These are phyloP conservation scores for Orchestia grillus DNA, from an alignment of 1,140 invertebrate genomes.

Conservation along the genomic window DNA sequence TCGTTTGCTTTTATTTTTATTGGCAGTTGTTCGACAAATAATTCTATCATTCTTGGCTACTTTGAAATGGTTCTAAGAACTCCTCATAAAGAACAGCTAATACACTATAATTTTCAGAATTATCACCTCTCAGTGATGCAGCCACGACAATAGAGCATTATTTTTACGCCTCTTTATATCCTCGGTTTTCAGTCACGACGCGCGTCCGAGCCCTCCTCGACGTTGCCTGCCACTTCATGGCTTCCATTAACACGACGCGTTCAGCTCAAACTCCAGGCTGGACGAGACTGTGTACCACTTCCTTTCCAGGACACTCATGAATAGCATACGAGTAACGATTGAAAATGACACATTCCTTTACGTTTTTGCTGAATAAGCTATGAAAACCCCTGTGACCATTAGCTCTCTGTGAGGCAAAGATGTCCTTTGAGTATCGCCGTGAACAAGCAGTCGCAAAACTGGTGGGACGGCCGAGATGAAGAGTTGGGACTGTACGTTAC, in stretches of 20 bases:
- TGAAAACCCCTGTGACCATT: background rate
- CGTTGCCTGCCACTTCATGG: background rate
- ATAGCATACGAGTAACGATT: background rate
- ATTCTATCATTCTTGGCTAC: background rate
- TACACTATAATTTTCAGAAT: background rate
- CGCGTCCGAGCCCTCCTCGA: background rate
- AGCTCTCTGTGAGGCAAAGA: background rate
- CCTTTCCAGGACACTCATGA: background rate
- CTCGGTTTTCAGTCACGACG: background rate
- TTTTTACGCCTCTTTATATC: background rate
- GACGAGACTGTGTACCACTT: too few relatives aligned
- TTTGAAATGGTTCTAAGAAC: background rate
- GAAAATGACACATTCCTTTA: background rate
- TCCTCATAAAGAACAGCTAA: background rate
- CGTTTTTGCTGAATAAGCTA: background rate
- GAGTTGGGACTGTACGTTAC: background rate
- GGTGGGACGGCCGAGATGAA: background rate
- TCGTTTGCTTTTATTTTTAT: background rate
- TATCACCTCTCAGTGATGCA: background rate
- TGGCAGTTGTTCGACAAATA: background rate
- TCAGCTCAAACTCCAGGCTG: background rate
- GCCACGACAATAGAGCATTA: background rate
- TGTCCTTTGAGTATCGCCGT: background rate
- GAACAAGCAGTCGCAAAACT: background rate
- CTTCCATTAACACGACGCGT: background rate